phyloP scores from a whole-genome alignment of 2,113 vertebrate species.

The Psammodynastes pulverulentus region DNA sequence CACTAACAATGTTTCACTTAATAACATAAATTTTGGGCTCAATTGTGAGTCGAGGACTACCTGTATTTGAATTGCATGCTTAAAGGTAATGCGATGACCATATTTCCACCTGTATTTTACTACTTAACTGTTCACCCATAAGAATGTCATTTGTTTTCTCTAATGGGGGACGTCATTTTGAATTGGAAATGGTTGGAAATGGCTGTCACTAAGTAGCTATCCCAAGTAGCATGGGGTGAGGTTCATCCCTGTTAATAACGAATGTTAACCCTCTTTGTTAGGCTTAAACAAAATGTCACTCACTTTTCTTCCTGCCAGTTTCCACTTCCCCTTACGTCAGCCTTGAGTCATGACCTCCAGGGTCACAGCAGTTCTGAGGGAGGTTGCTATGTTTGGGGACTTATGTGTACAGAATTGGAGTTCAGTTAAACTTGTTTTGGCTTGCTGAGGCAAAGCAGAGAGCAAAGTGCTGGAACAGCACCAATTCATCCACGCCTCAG shows the following conservation, averaged over 20 bases:
- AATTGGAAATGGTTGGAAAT: background rate
- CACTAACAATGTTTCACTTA: no score
- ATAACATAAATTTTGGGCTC: no score
- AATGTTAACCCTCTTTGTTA: background rate
- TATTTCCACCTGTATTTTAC: background rate
- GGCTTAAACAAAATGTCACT: background rate
- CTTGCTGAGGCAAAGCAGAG: background rate
- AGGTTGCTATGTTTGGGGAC: background rate
- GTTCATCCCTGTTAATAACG: background rate
- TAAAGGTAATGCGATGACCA: background rate
- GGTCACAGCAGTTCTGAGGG: background rate
- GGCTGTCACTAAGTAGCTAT: background rate
- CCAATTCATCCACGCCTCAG: background rate
- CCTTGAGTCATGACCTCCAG: background rate
- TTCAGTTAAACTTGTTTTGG: background rate
- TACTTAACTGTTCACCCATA: background rate
- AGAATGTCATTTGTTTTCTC: background rate
- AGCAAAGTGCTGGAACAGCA: background rate
- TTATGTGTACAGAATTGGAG: background rate
- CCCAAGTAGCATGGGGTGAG: background rate
- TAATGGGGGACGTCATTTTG: background rate
- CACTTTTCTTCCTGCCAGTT: background rate
- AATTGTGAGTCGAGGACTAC: no score
- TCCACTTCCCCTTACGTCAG: background rate
- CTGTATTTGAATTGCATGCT: background rate